Evolutionary conservation across 2,113 vertebrate species (phyloP), one percentile per base, ranked within the genome.

Genomic region (Ciconia stormi): DNA sequence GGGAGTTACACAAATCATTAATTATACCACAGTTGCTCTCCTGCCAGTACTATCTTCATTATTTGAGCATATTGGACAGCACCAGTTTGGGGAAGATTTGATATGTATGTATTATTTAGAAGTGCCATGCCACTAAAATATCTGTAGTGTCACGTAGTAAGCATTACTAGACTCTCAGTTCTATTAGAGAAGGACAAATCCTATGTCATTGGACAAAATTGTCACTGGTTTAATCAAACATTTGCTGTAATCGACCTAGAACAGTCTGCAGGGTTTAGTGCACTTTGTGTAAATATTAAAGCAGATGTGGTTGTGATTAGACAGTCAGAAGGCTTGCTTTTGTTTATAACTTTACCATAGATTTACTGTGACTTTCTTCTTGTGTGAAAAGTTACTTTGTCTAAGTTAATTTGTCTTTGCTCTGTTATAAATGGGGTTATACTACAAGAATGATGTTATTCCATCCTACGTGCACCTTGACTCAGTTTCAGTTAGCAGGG

Each of bases 1-100:
- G 56, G 99, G 99, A 7, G 98, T 99, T 77, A 99, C 99, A 23
- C 99, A 99, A 97, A 99, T 99, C 95, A 99, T 99, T 98, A 99
- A 99, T 98, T 99, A 99, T 93, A 99, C 99, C 49, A 99, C 99
- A 1, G 98, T 99, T 70, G 99, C 99, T 13, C 98, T 99, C 53
- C 97, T 99, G 71, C 99, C 99, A 0, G 98, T 99, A 69, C 98
- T 99, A 32, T 99, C 99, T 13, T 99, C 99, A 1, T 97, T 99
- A 49, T 99, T 99, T 78, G 99, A 99, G 52, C 99, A 99, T 95
- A 99, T 99, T 27, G 99, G 98, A 78, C 99, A 99, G 91, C 99
- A 99, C 97, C 97, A 99, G 82, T 99, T 99, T 61, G 99, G 99
- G 81, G 99, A 99, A 96, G 99, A 99, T 96, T 98, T 99, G 52